These are phyloP conservation scores for Andricus quercusramuli DNA, from an alignment of 2,888 invertebrate genomes.

Conservation along the genomic window DNA sequence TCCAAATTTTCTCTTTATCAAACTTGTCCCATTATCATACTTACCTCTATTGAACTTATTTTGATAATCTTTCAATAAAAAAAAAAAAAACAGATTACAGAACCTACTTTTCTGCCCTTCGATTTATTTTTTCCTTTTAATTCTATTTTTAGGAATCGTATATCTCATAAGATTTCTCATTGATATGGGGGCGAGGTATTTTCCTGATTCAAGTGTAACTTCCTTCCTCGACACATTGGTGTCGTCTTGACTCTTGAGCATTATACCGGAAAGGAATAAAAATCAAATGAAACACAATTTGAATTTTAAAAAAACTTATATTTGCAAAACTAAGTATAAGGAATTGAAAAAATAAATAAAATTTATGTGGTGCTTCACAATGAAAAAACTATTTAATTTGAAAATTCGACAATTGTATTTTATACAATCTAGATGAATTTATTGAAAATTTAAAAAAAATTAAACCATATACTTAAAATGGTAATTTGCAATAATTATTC, in stretches of 20 bases:
- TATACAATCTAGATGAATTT: background rate
- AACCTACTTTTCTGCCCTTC: too few relatives aligned
- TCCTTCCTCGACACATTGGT: slow-evolving; percentile 8
- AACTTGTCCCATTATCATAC: too few relatives aligned
- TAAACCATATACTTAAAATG: too few relatives aligned
- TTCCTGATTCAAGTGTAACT: slow-evolving; percentile 22
- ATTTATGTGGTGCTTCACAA: too few relatives aligned
- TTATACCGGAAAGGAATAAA: slow-evolving; percentile 20
- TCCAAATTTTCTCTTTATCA: too few relatives aligned
- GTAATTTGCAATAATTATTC: background rate
- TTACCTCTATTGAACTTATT: too few relatives aligned
- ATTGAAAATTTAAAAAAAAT: too few relatives aligned
- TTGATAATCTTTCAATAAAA: too few relatives aligned
- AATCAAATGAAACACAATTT: slow-evolving; percentile 5
- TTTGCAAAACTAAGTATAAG: background rate
- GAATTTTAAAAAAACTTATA: slow-evolving; percentile 8
- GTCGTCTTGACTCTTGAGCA: slow-evolving; percentile 7
- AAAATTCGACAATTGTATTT: background rate
- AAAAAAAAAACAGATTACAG: too few relatives aligned
- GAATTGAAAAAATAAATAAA: background rate
- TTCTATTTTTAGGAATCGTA: too few relatives aligned
- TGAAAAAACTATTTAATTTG: too few relatives aligned
- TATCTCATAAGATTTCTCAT: background rate
- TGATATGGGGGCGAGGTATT: slow-evolving; percentile 4
- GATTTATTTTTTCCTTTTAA: too few relatives aligned